These are phyloP conservation scores for Macrosoma leucophasiata DNA, from an alignment of 2,888 invertebrate genomes.

Conservation along the genomic window DNA sequence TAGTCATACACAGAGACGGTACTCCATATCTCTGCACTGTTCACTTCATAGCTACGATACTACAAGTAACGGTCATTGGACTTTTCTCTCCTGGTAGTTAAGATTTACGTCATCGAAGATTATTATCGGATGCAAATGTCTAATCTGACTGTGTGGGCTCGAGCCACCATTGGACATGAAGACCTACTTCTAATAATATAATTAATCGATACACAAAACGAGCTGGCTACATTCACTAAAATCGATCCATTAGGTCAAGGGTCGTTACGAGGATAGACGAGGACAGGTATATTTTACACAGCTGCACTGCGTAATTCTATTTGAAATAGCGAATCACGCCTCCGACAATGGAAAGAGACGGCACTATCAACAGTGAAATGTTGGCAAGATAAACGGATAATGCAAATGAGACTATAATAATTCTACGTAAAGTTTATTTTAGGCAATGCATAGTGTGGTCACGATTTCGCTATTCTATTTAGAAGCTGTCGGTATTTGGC, in stretches of 20 bases:
- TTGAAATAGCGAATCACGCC: constrained; percentile 70
- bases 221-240: constrained; percentile 61
- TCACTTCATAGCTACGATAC: too few relatives aligned
- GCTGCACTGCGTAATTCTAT: constrained; percentile 51
- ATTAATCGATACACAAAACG: constrained; percentile 53
- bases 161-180: constrained; percentile 15
- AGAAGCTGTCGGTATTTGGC: constrained; percentile 57
- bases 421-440: constrained; percentile 41
- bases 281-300: constrained; percentile 55
- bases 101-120: constrained; percentile 15
- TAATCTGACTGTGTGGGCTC: constrained; percentile 11
- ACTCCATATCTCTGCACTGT: too few relatives aligned
- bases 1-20: too few relatives aligned
- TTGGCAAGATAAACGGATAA: constrained; percentile 42
- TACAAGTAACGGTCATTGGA: too few relatives aligned
- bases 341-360: constrained; percentile 59
- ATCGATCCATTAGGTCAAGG: constrained; percentile 70
- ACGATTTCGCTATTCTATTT: constrained; percentile 59
- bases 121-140: constrained; percentile 14
- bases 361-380: constrained; percentile 65
- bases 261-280: constrained; percentile 57
- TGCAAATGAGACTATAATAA: constrained; percentile 49
- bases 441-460: constrained; percentile 33
- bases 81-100: too few relatives aligned
- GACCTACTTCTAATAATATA: too few relatives aligned